Evolutionary conservation across 1,140 invertebrate species (phyloP).

Genomic region (Pseudomyrmex flavicornis): DNA sequence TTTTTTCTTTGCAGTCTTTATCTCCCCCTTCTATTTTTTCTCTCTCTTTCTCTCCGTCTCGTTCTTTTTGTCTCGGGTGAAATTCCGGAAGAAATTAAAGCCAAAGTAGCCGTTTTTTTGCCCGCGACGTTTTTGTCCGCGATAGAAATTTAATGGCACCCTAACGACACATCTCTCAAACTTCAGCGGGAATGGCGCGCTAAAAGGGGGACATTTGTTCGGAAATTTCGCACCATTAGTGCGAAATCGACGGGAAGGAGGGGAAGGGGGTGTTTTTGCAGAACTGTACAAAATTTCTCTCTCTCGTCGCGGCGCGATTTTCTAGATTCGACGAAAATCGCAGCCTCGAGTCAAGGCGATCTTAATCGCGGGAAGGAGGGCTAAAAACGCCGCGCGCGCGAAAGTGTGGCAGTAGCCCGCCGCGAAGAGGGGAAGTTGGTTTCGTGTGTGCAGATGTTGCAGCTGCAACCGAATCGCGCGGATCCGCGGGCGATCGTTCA

Average conservation of each 20-base stretch:
- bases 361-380: conserved; percentile 60
- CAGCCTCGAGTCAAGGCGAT: too few species aligned
- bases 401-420: conserved; percentile 68
- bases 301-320: neutral
- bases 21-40: neutral
- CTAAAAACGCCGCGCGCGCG: conserved; percentile 52
- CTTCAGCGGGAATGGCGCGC: too few species aligned
- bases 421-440: neutral
- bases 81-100: conserved; percentile 30
- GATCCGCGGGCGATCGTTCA: conserved; percentile 62
- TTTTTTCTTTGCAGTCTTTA: conserved; percentile 23
- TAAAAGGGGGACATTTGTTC: too few species aligned
- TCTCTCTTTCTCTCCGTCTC: too few species aligned
- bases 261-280: too few species aligned
- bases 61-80: neutral
- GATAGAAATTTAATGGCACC: conserved; percentile 11
- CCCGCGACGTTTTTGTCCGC: neutral
- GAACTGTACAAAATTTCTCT: neutral
- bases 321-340: conserved; percentile 53
- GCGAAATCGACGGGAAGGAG: too few species aligned
- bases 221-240: too few species aligned
- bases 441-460: conserved; percentile 33
- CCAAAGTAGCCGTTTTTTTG: neutral
- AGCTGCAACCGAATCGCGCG: conserved; percentile 43
- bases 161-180: neutral